A percentile compares a stretch with the other conserved stretches of the same genome.
These are phyloP conservation scores for Microplitis mediator DNA, from an alignment of 1,140 invertebrate species.

Conservation along the genomic window DNA sequence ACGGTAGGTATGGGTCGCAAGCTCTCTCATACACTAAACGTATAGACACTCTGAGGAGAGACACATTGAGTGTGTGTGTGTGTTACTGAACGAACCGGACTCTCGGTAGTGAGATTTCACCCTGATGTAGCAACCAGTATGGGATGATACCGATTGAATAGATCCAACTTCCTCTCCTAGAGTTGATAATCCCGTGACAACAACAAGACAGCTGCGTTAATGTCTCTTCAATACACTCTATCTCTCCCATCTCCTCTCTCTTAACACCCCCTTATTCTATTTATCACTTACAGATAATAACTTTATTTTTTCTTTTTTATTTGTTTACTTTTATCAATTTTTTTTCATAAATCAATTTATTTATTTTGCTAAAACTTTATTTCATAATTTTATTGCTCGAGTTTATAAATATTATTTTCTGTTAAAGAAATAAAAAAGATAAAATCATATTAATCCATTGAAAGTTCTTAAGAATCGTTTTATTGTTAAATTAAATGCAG, in stretches of 20 bases:
- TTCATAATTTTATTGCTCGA: no score
- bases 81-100: constrained; percentile 62
- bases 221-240: constrained; percentile 52
- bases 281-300: constrained; percentile 6
- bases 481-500: constrained; percentile 43
- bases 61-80: constrained; percentile 45
- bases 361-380: no score
- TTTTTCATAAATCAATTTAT: background rate
- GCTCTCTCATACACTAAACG: constrained; percentile 58
- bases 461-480: constrained; percentile 54
- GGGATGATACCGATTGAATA: constrained; percentile 57
- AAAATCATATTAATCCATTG: background rate
- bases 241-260: constrained; percentile 37
- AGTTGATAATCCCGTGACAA: constrained; percentile 63
- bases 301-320: constrained; percentile 10
- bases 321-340: constrained; percentile 8
- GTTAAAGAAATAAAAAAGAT: background rate
- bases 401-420: background rate
- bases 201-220: constrained; percentile 64
- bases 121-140: constrained; percentile 56
- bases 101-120: constrained; percentile 50
- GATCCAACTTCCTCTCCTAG: constrained; percentile 60
- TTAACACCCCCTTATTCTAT: constrained; percentile 27
- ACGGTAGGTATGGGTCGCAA: constrained; percentile 60
- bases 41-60: constrained; percentile 55